A percentile compares a stretch with the other conserved stretches of the same genome.
phyloP scores from a whole-genome alignment of 1,140 invertebrate genomes.

The Ceratina australensis region DNA sequence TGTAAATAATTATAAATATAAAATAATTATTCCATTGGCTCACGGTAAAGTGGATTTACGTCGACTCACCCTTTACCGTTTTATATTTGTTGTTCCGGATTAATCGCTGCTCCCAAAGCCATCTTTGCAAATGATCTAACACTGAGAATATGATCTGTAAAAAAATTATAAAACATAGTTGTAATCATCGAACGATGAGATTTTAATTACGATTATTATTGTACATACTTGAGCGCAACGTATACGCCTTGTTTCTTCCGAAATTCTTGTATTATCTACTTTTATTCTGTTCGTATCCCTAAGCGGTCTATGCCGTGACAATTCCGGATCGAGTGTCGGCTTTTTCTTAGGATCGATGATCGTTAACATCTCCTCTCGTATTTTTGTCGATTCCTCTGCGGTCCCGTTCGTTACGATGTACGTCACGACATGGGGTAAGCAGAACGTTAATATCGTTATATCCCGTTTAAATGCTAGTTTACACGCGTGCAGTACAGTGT shows the following conservation, averaged over 20 bases:
- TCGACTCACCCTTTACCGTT: constrained; percentile 62
- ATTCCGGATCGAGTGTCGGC: constrained; percentile 66
- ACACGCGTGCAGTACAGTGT: constrained; percentile 82
- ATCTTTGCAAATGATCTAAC: constrained; percentile 87
- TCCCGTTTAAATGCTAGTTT: constrained; percentile 86
- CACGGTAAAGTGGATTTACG: constrained; percentile 7
- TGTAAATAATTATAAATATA: constrained; percentile 68
- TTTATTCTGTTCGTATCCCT: constrained; percentile 57
- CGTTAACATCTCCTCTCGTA: constrained; percentile 73
- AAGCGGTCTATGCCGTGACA: constrained; percentile 68
- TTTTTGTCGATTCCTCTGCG: constrained; percentile 56
- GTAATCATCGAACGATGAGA: not conserved
- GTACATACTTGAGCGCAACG: constrained; percentile 72
- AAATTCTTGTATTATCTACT: constrained; percentile 66
- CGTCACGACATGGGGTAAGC: constrained; percentile 85
- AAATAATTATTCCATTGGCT: constrained; percentile 31
- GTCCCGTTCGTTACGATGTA: constrained; percentile 68
- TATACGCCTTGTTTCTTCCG: constrained; percentile 74
- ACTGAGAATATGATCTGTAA: constrained; percentile 83
- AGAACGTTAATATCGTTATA: constrained; percentile 84
- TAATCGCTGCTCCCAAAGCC: constrained; percentile 84
- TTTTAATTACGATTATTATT: not conserved
- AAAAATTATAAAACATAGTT: constrained; percentile 37
- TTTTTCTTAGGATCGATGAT: constrained; percentile 69
- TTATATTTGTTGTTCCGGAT: constrained; percentile 69